These are phyloP conservation scores for Cephus runcator DNA, from an alignment of 2,888 invertebrate genomes.

Conservation along the genomic window DNA sequence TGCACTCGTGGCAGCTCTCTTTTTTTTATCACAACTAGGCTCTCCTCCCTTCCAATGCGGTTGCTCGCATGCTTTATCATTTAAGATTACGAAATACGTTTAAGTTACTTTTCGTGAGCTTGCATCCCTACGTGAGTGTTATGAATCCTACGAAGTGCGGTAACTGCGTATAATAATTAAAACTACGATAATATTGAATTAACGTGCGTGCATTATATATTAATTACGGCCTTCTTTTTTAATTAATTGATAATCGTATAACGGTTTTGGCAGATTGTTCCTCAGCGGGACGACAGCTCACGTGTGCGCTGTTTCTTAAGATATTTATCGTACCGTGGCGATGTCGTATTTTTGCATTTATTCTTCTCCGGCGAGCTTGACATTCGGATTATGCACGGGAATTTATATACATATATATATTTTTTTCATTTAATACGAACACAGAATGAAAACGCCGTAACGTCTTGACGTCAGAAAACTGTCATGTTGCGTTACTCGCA, in stretches of 20 bases:
- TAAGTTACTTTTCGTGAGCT: constrained; percentile 5
- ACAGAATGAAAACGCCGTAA: constrained; percentile 12
- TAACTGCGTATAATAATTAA: constrained; percentile 62
- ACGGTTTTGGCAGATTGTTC: constrained; percentile 34
- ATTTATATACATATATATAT: not conserved
- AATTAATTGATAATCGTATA: constrained; percentile 44
- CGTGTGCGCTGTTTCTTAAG: not conserved
- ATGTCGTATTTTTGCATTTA: not conserved
- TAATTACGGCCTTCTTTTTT: constrained; percentile 43
- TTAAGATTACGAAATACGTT: constrained; percentile 9
- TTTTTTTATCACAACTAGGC: constrained; percentile 42
- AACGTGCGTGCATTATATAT: constrained; percentile 60
- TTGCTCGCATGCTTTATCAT: not conserved
- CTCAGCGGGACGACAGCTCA: not conserved
- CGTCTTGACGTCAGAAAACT: constrained; percentile 1
- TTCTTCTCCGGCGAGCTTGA: not conserved
- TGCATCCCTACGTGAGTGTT: constrained; percentile 43
- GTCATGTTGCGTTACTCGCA: constrained; percentile 10
- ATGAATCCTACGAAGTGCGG: constrained; percentile 61
- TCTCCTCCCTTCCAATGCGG: not conserved
- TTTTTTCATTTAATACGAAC: constrained; percentile 1
- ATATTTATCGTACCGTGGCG: not conserved
- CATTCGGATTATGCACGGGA: constrained; percentile 5
- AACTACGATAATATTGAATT: constrained; percentile 62
- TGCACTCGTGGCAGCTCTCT: constrained; percentile 11